A percentile compares a stretch with the other conserved stretches of the same genome.
phyloP scores from a whole-genome alignment of 2,888 invertebrate species.

The Orchesella flavescens region DNA sequence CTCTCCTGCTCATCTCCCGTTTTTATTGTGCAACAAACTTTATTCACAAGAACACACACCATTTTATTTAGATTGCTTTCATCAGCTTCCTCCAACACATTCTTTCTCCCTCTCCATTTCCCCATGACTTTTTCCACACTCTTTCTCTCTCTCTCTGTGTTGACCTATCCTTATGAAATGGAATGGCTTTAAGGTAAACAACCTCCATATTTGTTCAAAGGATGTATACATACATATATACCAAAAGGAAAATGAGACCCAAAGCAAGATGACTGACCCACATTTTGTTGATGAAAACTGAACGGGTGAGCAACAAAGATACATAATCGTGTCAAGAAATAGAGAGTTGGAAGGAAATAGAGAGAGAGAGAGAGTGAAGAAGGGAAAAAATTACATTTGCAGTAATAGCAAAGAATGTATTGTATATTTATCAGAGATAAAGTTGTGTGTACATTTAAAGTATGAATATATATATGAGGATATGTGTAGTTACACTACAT shows the following conservation, averaged over 20 bases:
- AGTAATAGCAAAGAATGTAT: too few species aligned
- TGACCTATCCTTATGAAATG: constrained; percentile 12
- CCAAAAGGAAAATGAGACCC: too few species aligned
- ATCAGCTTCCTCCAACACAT: neutral
- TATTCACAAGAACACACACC: neutral
- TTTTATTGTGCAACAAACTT: constrained; percentile 9
- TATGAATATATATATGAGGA: too few species aligned
- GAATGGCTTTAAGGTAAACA: neutral
- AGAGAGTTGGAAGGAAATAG: constrained; percentile 40
- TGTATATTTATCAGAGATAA: too few species aligned
- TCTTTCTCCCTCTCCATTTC: neutral
- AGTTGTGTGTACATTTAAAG: too few species aligned
- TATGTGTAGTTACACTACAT: too few species aligned
- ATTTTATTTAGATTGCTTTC: constrained; percentile 1
- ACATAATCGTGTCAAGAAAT: constrained; percentile 55
- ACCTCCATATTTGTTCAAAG: too few species aligned
- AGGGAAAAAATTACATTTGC: constrained; percentile 7
- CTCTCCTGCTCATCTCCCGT: neutral
- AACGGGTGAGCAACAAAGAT: constrained; percentile 28
- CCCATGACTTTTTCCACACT: neutral
- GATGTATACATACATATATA: too few species aligned
- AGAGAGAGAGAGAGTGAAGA: constrained; percentile 19
- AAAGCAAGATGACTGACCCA: constrained; percentile 35
- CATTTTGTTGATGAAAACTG: constrained; percentile 52
- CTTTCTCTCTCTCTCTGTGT: constrained; percentile 12